Conservation (phyloP, 2,888 invertebrate genomes). For the Drosophila parthenogenetica region DNA sequence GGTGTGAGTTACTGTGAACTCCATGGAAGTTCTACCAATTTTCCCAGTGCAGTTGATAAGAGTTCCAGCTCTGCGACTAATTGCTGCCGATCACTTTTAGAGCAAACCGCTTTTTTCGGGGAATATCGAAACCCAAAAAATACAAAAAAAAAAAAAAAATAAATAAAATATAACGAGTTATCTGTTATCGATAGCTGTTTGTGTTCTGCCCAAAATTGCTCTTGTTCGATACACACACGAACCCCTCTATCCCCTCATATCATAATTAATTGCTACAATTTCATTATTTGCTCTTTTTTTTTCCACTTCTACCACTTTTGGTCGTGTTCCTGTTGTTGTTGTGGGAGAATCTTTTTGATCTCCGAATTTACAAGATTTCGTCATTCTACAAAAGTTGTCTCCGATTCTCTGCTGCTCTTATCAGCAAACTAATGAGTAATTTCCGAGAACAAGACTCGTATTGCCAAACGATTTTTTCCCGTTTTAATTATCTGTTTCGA, state of each 20-base stretch:
- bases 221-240: slow-evolving; percentile 31
- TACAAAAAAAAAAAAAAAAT: slow-evolving; percentile 1
- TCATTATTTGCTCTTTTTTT: slow-evolving; percentile 55
- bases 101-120: slow-evolving; percentile 8
- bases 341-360: slow-evolving; percentile 66
- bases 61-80: slow-evolving; percentile 44
- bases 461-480: slow-evolving; percentile 37
- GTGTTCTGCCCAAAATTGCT: slow-evolving; percentile 61
- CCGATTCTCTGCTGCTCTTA: slow-evolving; percentile 23
- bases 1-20: not conserved
- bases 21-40: slow-evolving; percentile 16
- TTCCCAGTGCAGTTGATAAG: slow-evolving; percentile 45
- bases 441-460: slow-evolving; percentile 61
- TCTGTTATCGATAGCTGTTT: slow-evolving; percentile 47
- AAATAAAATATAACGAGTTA: not conserved
- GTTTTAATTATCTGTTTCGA: slow-evolving; percentile 15
- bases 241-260: slow-evolving; percentile 27
- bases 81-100: slow-evolving; percentile 58
- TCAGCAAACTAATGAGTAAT: slow-evolving; percentile 64
- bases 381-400: slow-evolving; percentile 49
- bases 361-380: slow-evolving; percentile 69
- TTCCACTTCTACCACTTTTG: slow-evolving; percentile 16
- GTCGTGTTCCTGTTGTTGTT: slow-evolving; percentile 19
- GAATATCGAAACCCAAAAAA: not conserved
- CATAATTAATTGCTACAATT: slow-evolving; percentile 78